phyloP scores from a whole-genome alignment of 1,140 invertebrate genomes.

The Caenorhabditis brenneri region DNA sequence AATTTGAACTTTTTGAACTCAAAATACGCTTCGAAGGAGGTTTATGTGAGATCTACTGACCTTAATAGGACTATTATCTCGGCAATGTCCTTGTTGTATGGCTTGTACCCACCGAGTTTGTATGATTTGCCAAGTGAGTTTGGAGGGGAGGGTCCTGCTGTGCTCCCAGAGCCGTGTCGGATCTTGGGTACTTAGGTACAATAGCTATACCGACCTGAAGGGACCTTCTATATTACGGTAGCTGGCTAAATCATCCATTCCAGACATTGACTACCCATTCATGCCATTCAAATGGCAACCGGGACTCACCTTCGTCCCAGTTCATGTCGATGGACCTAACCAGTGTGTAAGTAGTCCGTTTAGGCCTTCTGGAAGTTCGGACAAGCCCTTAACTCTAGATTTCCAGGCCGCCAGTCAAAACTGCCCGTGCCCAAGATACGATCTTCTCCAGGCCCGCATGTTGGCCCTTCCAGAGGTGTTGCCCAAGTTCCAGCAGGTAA shows the following conservation, averaged over 20 bases:
- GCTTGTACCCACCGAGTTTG: constrained; percentile 21
- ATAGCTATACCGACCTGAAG: too few species aligned
- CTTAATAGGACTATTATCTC: neutral
- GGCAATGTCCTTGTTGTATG: neutral
- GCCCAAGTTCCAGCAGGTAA: neutral
- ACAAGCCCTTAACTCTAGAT: too few species aligned
- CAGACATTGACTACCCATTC: neutral
- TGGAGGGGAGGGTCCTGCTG: too few species aligned
- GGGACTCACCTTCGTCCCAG: constrained; percentile 4
- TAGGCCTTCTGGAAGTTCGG: neutral
- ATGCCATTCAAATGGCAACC: neutral
- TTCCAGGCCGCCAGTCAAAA: constrained; percentile 11
- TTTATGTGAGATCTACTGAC: neutral
- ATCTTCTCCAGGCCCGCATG: constrained; percentile 8
- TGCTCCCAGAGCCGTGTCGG: too few species aligned
- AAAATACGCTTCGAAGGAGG: neutral
- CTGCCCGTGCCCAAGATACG: constrained; percentile 4
- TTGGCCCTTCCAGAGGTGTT: constrained; percentile 1
- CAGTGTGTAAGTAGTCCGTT: neutral
- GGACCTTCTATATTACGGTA: too few species aligned
- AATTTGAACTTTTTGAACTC: neutral
- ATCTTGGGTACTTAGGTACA: too few species aligned
- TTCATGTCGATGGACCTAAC: neutral
- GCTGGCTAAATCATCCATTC: neutral
- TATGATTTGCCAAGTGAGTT: constrained; percentile 11